phyloP scores from a whole-genome alignment of 2,888 invertebrate genomes.

The Sarcophaga caerulescens region DNA sequence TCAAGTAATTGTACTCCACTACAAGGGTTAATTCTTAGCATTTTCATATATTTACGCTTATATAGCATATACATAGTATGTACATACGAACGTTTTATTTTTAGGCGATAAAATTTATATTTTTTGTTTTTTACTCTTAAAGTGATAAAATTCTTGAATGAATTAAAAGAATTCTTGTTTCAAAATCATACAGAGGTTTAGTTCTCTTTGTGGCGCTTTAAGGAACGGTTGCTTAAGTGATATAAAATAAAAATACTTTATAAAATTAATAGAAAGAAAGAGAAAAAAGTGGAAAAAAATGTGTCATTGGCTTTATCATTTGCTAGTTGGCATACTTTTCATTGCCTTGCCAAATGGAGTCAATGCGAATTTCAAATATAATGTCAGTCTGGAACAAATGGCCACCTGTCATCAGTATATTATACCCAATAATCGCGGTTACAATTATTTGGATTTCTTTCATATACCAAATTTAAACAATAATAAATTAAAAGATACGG shows the following conservation, averaged over 20 bases:
- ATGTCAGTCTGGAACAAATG: conserved; percentile 76
- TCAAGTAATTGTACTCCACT: not conserved
- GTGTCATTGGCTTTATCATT: conserved; percentile 49
- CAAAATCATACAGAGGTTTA: conserved; percentile 22
- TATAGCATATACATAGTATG: not conserved
- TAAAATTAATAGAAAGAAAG: not conserved
- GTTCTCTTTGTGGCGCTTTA: conserved; percentile 47
- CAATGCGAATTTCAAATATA: conserved; percentile 72
- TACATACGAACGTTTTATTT: not conserved
- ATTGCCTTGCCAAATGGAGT: conserved; percentile 51
- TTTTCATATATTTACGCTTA: not conserved
- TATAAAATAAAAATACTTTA: conserved; percentile 2
- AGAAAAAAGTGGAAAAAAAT: conserved; percentile 25
- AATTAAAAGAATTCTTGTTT: not conserved
- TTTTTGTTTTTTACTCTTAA: conserved; percentile 28
- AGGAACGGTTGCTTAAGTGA: conserved; percentile 32
- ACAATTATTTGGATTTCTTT: conserved; percentile 84
- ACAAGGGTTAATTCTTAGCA: conserved; percentile 21
- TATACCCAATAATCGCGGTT: conserved; percentile 82
- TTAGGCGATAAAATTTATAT: conserved; percentile 46
- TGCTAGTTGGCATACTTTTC: conserved; percentile 52
- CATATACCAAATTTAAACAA: conserved; percentile 79
- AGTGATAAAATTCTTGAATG: conserved; percentile 48
- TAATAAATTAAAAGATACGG: conserved; percentile 74
- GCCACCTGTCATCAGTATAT: conserved; percentile 83